A percentile compares a stretch with the other conserved stretches of the same genome.
phyloP scores from a whole-genome alignment of 2,888 invertebrate genomes.

The Hypsopygia costalis region DNA sequence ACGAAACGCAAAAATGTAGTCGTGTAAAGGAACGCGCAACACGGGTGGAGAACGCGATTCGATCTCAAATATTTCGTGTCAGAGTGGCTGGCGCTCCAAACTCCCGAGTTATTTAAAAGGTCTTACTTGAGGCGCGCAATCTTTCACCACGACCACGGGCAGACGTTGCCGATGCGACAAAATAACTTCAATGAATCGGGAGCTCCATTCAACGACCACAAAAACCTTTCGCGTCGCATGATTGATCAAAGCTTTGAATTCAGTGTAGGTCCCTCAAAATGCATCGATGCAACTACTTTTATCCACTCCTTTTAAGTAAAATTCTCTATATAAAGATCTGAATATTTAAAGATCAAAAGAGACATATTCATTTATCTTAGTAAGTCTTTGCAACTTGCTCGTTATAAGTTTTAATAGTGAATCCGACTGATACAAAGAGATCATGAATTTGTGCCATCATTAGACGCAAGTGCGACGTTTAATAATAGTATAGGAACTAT shows the following conservation, averaged over 20 bases:
- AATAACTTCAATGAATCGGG: slow-evolving; percentile 56
- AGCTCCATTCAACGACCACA: slow-evolving; percentile 62
- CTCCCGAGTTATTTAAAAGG: slow-evolving; percentile 56
- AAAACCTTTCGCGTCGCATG: slow-evolving; percentile 69
- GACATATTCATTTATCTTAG: slow-evolving; percentile 2
- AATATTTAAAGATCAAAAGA: slow-evolving; percentile 2
- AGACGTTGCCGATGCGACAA: slow-evolving; percentile 52
- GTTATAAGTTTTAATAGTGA: slow-evolving; percentile 73
- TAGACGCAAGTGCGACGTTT: slow-evolving; percentile 7
- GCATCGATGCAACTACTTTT: slow-evolving; percentile 33
- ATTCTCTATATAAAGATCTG: slow-evolving; percentile 6
- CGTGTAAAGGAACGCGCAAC: slow-evolving; percentile 11
- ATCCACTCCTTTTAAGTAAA: slow-evolving; percentile 21
- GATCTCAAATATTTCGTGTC: slow-evolving; percentile 38
- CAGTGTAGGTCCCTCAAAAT: slow-evolving; percentile 53
- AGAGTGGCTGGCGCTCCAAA: slow-evolving; percentile 32
- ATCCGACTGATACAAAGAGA: slow-evolving; percentile 46
- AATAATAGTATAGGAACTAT: slow-evolving; percentile 4
- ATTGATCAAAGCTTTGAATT: slow-evolving; percentile 73
- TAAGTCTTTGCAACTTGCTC: slow-evolving; percentile 41
- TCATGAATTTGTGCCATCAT: slow-evolving; percentile 39
- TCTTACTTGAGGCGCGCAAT: slow-evolving; percentile 55
- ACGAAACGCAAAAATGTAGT: slow-evolving; percentile 13
- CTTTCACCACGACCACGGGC: slow-evolving; percentile 52
- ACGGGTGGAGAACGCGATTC: slow-evolving; percentile 24